Percentiles rank a stretch among this genome's conserved stretches.
phyloP scores from a whole-genome alignment of 2,113 vertebrate species.

The Hydropotes inermis region DNA sequence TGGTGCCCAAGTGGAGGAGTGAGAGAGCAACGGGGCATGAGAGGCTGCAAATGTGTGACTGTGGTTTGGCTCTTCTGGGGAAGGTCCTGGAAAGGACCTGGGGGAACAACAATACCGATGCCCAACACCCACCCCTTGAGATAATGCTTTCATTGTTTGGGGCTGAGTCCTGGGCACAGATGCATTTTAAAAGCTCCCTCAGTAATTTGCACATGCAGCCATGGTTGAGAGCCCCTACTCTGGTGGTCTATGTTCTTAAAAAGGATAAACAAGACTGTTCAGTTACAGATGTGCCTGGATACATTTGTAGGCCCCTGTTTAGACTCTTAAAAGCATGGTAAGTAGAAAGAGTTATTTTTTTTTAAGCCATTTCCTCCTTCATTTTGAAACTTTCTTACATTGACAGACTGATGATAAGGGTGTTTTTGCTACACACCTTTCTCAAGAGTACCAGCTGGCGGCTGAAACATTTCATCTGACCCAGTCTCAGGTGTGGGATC shows the following conservation, averaged over 20 bases:
- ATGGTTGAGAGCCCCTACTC: background rate
- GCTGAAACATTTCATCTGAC: constrained; percentile 91
- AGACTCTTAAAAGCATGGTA: constrained; percentile 25
- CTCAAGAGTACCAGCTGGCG: constrained; percentile 92
- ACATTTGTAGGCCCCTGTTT: background rate
- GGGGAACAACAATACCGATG: background rate
- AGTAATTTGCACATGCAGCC: background rate
- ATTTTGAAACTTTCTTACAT: constrained; percentile 45
- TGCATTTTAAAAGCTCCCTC: background rate
- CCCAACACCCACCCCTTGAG: background rate
- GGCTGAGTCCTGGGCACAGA: background rate
- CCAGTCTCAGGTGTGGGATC: constrained; percentile 87
- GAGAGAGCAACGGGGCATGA: background rate
- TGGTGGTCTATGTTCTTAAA: background rate
- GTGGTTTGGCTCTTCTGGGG: background rate
- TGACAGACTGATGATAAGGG: constrained; percentile 97
- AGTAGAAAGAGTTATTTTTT: background rate
- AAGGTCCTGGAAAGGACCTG: background rate
- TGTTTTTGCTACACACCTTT: constrained; percentile 93
- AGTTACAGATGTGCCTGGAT: background rate
- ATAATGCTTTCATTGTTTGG: constrained; percentile 7
- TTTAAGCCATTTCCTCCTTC: background rate
- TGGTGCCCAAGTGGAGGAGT: background rate
- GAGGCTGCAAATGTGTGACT: background rate
- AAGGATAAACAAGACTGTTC: background rate